Percentiles rank a stretch among this genome's conserved stretches.
phyloP scores from a whole-genome alignment of 2,888 invertebrate genomes.

The Eupithecia subumbrata region DNA sequence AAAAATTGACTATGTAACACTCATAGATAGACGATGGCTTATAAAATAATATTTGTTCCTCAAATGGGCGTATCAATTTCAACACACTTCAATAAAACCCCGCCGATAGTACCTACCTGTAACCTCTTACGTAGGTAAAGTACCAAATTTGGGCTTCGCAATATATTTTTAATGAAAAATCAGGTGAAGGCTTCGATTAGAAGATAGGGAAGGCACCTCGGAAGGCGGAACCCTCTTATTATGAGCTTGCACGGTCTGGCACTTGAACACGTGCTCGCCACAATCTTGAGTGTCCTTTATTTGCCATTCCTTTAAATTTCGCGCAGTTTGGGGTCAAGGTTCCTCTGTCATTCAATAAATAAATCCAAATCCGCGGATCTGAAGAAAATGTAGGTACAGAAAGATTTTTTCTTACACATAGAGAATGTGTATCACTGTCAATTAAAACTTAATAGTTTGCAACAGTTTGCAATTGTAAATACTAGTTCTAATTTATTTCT shows the following conservation, averaged over 20 bases:
- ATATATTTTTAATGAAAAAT: conserved; percentile 19
- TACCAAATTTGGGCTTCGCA: conserved; percentile 2
- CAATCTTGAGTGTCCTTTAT: conserved; percentile 73
- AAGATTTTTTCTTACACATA: too few species aligned
- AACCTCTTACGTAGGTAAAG: background rate
- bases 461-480: too few species aligned
- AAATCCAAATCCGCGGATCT: background rate
- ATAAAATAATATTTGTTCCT: background rate
- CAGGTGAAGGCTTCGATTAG: conserved; percentile 62
- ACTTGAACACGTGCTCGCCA: conserved; percentile 80
- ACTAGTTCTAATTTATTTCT: too few species aligned
- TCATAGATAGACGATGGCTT: background rate
- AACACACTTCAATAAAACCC: background rate
- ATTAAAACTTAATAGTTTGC: too few species aligned
- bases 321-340: conserved; percentile 33
- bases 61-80: background rate
- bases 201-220: conserved; percentile 62
- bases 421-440: too few species aligned
- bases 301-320: conserved; percentile 60
- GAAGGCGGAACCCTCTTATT: conserved; percentile 70
- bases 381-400: background rate
- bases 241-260: conserved; percentile 74
- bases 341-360: background rate
- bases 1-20: background rate
- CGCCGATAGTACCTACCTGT: background rate